These are phyloP conservation scores for Keiferia lycopersicella DNA, from an alignment of 2,888 invertebrate genomes.

Conservation along the genomic window DNA sequence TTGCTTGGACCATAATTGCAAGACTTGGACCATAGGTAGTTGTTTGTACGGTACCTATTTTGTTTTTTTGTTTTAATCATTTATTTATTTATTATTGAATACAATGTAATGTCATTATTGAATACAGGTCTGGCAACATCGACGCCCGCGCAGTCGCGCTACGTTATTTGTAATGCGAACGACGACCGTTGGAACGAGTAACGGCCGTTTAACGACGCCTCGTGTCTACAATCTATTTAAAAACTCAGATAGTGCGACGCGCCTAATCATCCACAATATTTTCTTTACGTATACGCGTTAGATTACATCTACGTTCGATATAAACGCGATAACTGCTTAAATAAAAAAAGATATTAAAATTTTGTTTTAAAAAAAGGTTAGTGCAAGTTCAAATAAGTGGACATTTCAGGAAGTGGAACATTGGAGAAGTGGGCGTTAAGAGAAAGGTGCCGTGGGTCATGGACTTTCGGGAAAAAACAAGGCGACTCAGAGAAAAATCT, in stretches of 20 bases:
- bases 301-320: not conserved
- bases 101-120: too few species aligned
- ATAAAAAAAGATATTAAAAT: too few species aligned
- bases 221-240: not conserved
- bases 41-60: too few species aligned
- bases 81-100: too few species aligned
- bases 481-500: not conserved
- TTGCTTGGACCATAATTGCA: too few species aligned
- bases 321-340: not conserved
- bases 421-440: too few species aligned
- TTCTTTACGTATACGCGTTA: not conserved
- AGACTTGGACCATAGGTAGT: too few species aligned
- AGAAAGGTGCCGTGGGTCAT: too few species aligned
- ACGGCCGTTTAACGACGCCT: constrained; percentile 11
- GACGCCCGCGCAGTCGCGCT: not conserved
- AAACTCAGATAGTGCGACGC: not conserved
- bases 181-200: constrained; percentile 13
- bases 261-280: not conserved
- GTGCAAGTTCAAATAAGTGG: too few species aligned
- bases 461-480: not conserved
- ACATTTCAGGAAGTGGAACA: too few species aligned
- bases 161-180: not conserved
- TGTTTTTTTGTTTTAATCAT: not conserved
- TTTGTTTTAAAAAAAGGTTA: too few species aligned
- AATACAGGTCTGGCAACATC: not conserved